Evolutionary conservation across 2,888 invertebrate species (phyloP).

Genomic region (Acleris sparsana): DNA sequence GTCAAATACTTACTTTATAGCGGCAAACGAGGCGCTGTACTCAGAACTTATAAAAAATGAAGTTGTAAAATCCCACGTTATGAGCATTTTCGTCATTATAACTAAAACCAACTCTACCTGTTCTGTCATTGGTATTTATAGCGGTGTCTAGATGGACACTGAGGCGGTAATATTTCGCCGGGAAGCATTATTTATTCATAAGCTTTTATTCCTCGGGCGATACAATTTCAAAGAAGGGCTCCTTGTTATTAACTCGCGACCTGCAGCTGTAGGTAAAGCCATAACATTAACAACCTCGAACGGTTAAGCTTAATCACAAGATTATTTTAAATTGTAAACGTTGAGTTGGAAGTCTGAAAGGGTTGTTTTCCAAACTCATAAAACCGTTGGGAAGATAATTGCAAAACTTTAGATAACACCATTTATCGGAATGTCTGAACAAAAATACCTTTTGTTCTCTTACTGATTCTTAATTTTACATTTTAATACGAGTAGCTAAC

Average conservation of each 20-base stretch:
- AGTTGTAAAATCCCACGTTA: too few relatives aligned
- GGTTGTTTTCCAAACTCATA: slow-evolving; percentile 33
- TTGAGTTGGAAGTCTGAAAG: slow-evolving; percentile 28
- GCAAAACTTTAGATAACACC: slow-evolving; percentile 34
- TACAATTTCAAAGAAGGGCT: slow-evolving; percentile 17
- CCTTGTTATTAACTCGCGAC: slow-evolving; percentile 40
- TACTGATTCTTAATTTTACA: too few relatives aligned
- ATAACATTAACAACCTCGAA: slow-evolving; percentile 12
- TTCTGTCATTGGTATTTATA: neutral
- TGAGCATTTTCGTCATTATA: too few relatives aligned
- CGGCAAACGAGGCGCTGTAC: too few relatives aligned
- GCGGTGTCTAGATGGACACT: slow-evolving; percentile 3
- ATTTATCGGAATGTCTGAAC: slow-evolving; percentile 28
- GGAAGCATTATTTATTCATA: slow-evolving; percentile 40
- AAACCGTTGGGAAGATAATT: slow-evolving; percentile 29
- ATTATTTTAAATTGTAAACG: slow-evolving; percentile 35
- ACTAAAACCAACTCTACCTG: too few relatives aligned
- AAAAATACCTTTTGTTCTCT: slow-evolving; percentile 6
- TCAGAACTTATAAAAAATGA: too few relatives aligned
- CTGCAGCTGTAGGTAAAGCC: slow-evolving; percentile 15
- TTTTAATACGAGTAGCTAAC: too few relatives aligned
- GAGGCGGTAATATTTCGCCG: slow-evolving; percentile 17
- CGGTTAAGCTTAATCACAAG: slow-evolving; percentile 32
- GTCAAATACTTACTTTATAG: too few relatives aligned
- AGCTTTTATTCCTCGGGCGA: slow-evolving; percentile 40